Evolutionary conservation across 2,888 invertebrate species (phyloP), one percentile per base, ranked within the genome.

Genomic region (Chymomyza caudatula): DNA sequence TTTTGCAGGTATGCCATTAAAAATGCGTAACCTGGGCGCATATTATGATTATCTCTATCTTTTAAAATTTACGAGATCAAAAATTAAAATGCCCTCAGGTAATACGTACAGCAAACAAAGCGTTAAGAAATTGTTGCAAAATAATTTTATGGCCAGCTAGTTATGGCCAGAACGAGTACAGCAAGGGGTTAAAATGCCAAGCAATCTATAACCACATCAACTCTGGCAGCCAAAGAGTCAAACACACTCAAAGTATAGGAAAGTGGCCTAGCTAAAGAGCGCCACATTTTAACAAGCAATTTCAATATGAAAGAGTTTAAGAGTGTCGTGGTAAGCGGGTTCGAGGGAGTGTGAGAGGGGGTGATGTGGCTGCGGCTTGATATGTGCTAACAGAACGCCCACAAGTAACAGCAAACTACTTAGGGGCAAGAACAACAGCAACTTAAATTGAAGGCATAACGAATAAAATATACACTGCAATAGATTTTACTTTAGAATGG

Each of bases 11-110:
- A 77, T 70, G 73, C 78, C 71, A 78, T 76, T 77, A 70, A 74
- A 78, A 76, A 78, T 78, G 78, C 78, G 78, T 76, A 77, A 78
- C 77, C 79, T 76, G 81, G 82, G 84, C 75, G 86, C 76, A 82
- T 82, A 86, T 76, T 86, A 86, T 82, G 78, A 86, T 86, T 83
- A 86, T 86, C 83, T 85, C 75, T 86, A 79, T 85, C 75, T 78
- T 82, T 82, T 76, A 78, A 82, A 83, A 85, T 83, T 85, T 83
- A 86, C 85, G 87, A 86, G 86, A 86, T 85, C 77, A 86, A 85
- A 85, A 86, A 83, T 86, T 86, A 83, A 83, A 83, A 86, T 82
- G 76, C 74, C 83, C 85, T 70, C 69, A 67, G 73, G 83, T 74
- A 44, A 57, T 23, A 20, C 13, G 42, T 29, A 4, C 52, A 54